Conservation (phyloP, 2,113 vertebrate genomes). For the Gadus macrocephalus region DNA sequence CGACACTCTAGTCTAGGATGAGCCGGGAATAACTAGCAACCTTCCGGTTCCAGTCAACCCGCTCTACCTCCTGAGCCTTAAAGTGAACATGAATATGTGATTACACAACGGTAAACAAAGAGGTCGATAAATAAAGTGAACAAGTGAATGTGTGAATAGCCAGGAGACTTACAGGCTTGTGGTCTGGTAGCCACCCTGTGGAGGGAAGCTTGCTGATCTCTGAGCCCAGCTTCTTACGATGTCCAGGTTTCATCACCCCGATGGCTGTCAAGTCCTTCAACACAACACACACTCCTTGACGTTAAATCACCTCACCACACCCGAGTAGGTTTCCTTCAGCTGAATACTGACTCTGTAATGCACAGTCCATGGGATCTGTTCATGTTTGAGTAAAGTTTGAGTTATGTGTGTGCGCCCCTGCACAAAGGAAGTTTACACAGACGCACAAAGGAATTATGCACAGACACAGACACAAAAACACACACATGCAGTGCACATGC, state of each 20-base stretch:
- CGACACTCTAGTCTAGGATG: too few relatives aligned
- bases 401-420: slow-evolving; percentile 10
- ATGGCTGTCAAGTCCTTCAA: slow-evolving; percentile 93
- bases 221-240: slow-evolving; percentile 91
- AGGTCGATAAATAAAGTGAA: too few relatives aligned
- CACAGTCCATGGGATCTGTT: too few relatives aligned
- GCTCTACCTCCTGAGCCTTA: neutral
- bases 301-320: neutral
- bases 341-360: too few relatives aligned
- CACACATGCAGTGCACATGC: neutral
- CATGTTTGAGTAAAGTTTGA: too few relatives aligned
- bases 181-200: slow-evolving; percentile 88
- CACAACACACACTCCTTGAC: slow-evolving; percentile 37
- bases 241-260: slow-evolving; percentile 95
- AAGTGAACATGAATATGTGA: too few relatives aligned
- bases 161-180: slow-evolving; percentile 86
- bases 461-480: neutral
- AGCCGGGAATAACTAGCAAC: too few relatives aligned
- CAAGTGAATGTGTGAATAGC: too few relatives aligned
- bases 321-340: too few relatives aligned
- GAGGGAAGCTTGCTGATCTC: slow-evolving; percentile 88
- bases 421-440: slow-evolving; percentile 16
- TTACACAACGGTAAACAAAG: neutral
- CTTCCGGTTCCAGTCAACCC: neutral
- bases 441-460: neutral